A percentile compares a stretch with the other conserved stretches of the same genome.
Conservation (phyloP, 2,797 vertebrate species). For the Limnodromus scolopaceus region DNA sequence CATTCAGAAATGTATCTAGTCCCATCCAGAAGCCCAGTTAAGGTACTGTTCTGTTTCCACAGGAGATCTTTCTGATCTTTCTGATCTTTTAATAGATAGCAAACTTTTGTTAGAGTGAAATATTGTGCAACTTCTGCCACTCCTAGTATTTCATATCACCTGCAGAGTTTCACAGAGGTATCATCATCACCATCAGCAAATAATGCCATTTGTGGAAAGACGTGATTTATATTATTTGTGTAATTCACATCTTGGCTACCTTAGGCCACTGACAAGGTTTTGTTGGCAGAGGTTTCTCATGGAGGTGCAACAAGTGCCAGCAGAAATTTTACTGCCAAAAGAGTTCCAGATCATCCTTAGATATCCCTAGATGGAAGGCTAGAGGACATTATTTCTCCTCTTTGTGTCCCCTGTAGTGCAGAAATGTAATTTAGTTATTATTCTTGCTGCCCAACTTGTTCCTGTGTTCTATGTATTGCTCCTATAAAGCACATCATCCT, state of each 20-base stretch:
- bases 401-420: background rate
- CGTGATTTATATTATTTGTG: background rate
- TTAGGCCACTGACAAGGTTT: background rate
- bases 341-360: background rate
- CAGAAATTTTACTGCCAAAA: background rate
- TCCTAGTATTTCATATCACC: background rate
- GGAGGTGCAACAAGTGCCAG: background rate
- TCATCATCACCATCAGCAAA: background rate
- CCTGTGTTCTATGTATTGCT: background rate
- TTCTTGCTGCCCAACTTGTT: background rate
- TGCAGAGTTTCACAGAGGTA: background rate
- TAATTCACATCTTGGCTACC: background rate
- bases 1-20: background rate
- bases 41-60: background rate
- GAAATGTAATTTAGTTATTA: background rate
- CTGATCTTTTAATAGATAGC: background rate
- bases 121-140: background rate
- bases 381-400: background rate
- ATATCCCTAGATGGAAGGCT: background rate
- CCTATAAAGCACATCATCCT: background rate
- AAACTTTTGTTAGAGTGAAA: background rate
- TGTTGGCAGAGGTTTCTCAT: background rate
- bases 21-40: background rate
- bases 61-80: too few relatives aligned
- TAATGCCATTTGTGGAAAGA: background rate